Percentiles rank a stretch among this genome's conserved stretches.
Evolutionary conservation across 1,140 invertebrate genomes (phyloP).

Genomic region (Tetramorium alpestre): DNA sequence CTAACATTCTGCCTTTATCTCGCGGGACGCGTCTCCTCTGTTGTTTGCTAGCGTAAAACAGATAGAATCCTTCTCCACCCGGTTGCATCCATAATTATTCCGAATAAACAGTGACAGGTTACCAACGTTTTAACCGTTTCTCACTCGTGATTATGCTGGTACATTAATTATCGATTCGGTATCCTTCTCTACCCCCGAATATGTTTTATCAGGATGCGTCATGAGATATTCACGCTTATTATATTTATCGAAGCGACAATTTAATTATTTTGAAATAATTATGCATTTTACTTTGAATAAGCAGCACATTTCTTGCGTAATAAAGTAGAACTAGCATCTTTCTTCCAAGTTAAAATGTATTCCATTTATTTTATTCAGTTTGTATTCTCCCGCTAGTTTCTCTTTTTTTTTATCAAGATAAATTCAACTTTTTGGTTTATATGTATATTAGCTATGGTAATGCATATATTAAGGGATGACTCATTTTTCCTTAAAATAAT

Average conservation of each 20-base stretch:
- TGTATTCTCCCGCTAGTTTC: not conserved
- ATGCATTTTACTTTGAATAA: not conserved
- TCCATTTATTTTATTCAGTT: not conserved
- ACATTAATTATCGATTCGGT: slow-evolving; percentile 24
- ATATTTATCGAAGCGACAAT: not conserved
- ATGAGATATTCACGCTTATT: not conserved
- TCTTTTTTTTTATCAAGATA: not conserved
- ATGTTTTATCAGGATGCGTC: not conserved
- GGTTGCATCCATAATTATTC: slow-evolving; percentile 48
- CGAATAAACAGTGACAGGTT: slow-evolving; percentile 40
- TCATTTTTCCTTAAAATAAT: not conserved
- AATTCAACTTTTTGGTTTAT: not conserved
- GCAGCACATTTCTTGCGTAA: not conserved
- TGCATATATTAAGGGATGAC: not conserved
- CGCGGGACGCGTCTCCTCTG: slow-evolving; percentile 7
- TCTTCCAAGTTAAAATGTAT: not conserved
- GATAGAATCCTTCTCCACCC: slow-evolving; percentile 11
- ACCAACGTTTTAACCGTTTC: not conserved
- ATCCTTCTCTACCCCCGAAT: not conserved
- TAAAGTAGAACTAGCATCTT: not conserved
- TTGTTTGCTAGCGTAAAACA: slow-evolving; percentile 54
- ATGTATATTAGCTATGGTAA: not conserved
- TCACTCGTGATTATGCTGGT: not conserved
- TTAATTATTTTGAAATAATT: not conserved
- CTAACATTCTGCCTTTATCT: slow-evolving; percentile 57